Conservation (phyloP, 2,797 vertebrate genomes). For the Lindbergichthys nudifrons region DNA sequence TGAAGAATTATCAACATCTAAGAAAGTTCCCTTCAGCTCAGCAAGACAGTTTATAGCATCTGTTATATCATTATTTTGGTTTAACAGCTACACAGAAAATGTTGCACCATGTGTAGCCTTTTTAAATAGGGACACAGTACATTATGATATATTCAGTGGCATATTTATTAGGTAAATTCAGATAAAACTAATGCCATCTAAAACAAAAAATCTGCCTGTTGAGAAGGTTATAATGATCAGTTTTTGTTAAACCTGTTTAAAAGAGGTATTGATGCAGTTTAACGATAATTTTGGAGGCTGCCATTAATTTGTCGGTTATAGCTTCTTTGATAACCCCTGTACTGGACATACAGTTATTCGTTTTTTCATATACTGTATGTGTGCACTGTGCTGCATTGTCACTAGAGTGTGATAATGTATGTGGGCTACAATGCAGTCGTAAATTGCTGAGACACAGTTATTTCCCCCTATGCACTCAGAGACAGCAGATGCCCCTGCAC, state of each 20-base stretch:
- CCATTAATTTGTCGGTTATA: background rate
- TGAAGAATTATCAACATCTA: background rate
- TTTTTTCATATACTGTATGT: slow-evolving; percentile 19
- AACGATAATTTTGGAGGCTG: background rate
- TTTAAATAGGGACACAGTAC: background rate
- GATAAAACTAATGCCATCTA: background rate
- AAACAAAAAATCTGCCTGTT: no score
- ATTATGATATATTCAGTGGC: background rate
- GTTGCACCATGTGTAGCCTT: background rate
- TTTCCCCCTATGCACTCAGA: slow-evolving; percentile 49
- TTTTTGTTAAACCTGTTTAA: background rate
- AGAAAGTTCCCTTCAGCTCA: slow-evolving; percentile 1
- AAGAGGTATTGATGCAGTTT: background rate
- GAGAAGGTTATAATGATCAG: no score
- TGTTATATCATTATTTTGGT: background rate
- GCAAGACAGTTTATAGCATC: background rate
- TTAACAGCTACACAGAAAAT: background rate
- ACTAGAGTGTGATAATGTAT: slow-evolving; percentile 47
- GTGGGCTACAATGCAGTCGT: slow-evolving; percentile 51
- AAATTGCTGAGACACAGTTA: slow-evolving; percentile 64
- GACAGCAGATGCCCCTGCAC: slow-evolving; percentile 42
- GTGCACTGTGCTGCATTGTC: slow-evolving; percentile 52
- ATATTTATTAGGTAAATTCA: background rate
- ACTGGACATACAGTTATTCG: slow-evolving; percentile 2
- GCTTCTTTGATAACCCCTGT: background rate